Conservation (phyloP, 1,140 invertebrate species). For the Delia radicum region DNA sequence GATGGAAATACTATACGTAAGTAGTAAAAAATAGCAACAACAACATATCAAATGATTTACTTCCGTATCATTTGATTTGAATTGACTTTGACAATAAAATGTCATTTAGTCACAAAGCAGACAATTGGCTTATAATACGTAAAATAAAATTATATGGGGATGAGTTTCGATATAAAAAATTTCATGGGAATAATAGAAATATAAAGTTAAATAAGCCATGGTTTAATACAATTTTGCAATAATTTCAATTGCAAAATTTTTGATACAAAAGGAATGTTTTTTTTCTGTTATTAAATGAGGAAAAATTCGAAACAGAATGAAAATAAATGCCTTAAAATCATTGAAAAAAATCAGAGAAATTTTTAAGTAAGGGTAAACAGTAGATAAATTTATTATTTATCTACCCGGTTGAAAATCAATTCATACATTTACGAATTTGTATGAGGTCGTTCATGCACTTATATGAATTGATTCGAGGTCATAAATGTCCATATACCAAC, state of each 20-base stretch:
- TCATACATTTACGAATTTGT: no score
- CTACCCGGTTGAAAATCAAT: no score
- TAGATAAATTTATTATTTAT: no score
- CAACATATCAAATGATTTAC: constrained; percentile 53
- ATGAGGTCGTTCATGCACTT: no score
- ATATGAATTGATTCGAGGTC: no score
- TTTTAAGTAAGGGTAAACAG: no score
- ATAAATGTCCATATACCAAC: no score
- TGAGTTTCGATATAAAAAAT: background rate
- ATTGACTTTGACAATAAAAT: constrained; percentile 41
- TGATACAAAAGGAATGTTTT: background rate
- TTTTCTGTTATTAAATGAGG: no score
- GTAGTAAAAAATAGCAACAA: constrained; percentile 4
- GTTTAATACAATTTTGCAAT: background rate
- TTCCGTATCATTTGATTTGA: constrained; percentile 54
- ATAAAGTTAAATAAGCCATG: background rate
- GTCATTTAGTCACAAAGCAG: constrained; percentile 19
- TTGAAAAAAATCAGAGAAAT: no score
- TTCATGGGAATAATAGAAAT: background rate
- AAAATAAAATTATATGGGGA: background rate
- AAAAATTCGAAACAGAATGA: no score
- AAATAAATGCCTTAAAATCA: no score
- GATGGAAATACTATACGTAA: background rate
- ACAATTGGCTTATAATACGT: constrained; percentile 11
- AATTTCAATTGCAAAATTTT: background rate